Percentiles rank a stretch among this genome's conserved stretches.
Conservation (phyloP, 2,797 vertebrate species). For the Gallinago nigripennis region DNA sequence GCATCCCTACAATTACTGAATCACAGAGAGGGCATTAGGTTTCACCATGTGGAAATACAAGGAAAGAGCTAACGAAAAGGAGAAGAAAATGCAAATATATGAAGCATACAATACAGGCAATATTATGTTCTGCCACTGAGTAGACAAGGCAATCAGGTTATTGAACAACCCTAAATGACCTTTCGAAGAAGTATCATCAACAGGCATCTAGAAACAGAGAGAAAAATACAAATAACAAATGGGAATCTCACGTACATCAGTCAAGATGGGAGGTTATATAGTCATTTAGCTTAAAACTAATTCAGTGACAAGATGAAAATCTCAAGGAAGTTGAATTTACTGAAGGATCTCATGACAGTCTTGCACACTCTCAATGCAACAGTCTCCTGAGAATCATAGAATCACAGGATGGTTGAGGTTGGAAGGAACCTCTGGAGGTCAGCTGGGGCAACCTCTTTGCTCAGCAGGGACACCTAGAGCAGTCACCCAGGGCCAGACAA, state of each 20-base stretch:
- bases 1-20: not conserved
- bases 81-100: not conserved
- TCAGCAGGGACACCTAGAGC: not conserved
- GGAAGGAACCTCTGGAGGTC: not conserved
- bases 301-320: not conserved
- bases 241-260: not conserved
- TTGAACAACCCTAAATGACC: not conserved
- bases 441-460: not conserved
- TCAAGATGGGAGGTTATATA: not conserved
- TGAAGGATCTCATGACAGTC: not conserved
- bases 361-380: not conserved
- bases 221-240: not conserved
- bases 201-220: rapidly evolving
- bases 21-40: not conserved
- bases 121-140: not conserved
- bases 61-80: not conserved
- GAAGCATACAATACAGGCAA: not conserved
- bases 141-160: not conserved
- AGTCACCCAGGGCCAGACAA: not conserved
- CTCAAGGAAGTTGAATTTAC: not conserved
- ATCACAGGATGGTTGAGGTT: not conserved
- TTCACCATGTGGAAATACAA: not conserved
- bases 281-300: not conserved
- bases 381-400: not conserved
- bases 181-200: not conserved